Conservation (phyloP, 2,888 invertebrate species). For the Andricus curvator region DNA sequence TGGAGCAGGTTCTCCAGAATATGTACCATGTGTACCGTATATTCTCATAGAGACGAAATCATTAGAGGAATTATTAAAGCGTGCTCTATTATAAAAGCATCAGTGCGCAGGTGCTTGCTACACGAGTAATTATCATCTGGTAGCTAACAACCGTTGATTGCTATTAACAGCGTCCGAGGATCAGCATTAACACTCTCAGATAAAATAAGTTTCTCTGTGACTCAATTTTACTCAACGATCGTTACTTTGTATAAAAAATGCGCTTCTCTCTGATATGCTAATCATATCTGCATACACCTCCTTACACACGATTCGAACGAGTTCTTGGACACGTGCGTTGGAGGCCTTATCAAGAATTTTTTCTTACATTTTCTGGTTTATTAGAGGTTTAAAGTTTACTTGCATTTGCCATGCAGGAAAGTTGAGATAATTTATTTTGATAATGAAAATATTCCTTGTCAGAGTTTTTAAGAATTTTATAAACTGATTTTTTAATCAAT, state of each 20-base stretch:
- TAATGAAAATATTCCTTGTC: background rate
- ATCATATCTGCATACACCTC: conserved; percentile 12
- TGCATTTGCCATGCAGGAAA: background rate
- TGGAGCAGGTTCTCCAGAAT: conserved; percentile 16
- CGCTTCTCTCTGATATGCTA: conserved; percentile 27
- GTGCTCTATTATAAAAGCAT: conserved; percentile 59
- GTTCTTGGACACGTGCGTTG: conserved; percentile 31
- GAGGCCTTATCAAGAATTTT: conserved; percentile 5
- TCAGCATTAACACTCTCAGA: conserved; percentile 27
- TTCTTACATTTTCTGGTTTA: background rate
- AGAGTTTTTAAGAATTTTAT: background rate
- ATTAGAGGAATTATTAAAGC: conserved; percentile 71
- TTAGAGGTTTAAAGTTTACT: background rate
- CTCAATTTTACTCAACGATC: background rate
- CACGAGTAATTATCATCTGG: conserved; percentile 69
- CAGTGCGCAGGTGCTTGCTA: conserved; percentile 44
- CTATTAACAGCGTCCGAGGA: conserved; percentile 62
- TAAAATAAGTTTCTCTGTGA: conserved; percentile 11
- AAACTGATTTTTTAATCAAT: too few relatives aligned
- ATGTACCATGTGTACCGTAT: conserved; percentile 5
- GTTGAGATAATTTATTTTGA: background rate
- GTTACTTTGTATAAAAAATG: background rate
- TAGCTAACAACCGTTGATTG: conserved; percentile 74
- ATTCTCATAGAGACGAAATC: conserved; percentile 58
- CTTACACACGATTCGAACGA: conserved; percentile 12